A percentile compares a stretch with the other conserved stretches of the same genome.
phyloP scores from a whole-genome alignment of 2,888 invertebrate genomes.

The Parochlus steinenii region DNA sequence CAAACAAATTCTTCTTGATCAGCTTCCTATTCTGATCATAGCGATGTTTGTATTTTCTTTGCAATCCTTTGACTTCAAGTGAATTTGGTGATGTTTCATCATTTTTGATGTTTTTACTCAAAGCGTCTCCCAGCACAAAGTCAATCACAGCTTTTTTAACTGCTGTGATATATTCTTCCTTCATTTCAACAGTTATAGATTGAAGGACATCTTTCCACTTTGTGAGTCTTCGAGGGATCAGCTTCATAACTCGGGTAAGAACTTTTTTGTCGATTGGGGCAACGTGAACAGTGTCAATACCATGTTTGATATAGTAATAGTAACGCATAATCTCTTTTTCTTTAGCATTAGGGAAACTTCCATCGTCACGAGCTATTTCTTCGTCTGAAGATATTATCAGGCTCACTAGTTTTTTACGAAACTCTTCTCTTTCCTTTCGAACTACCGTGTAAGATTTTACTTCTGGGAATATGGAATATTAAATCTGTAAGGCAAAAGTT shows the following conservation, averaged over 20 bases:
- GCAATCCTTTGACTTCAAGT: constrained; percentile 40
- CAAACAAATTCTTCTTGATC: constrained; percentile 45
- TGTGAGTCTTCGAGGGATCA: constrained; percentile 44
- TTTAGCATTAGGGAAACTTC: constrained; percentile 38
- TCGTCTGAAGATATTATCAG: constrained; percentile 46
- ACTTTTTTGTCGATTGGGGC: constrained; percentile 64
- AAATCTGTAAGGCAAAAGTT: constrained; percentile 1
- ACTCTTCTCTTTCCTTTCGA: constrained; percentile 63
- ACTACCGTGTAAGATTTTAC: constrained; percentile 49
- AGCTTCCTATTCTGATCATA: constrained; percentile 33
- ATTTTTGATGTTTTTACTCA: constrained; percentile 23
- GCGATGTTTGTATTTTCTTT: constrained; percentile 48
- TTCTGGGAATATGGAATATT: constrained; percentile 24
- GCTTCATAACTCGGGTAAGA: constrained; percentile 46
- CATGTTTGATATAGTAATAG: constrained; percentile 79
- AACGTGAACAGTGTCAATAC: constrained; percentile 78
- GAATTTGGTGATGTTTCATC: constrained; percentile 37
- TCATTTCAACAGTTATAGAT: constrained; percentile 56
- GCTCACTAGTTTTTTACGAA: constrained; percentile 60
- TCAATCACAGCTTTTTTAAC: constrained; percentile 87
- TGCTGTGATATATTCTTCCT: constrained; percentile 69
- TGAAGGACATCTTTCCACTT: constrained; percentile 42
- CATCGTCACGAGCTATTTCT: constrained; percentile 25
- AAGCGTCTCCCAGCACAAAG: constrained; percentile 71
- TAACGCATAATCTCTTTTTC: constrained; percentile 62